These are phyloP conservation scores for Slavum lentiscoides DNA, from an alignment of 2,888 invertebrate species.

Conservation along the genomic window DNA sequence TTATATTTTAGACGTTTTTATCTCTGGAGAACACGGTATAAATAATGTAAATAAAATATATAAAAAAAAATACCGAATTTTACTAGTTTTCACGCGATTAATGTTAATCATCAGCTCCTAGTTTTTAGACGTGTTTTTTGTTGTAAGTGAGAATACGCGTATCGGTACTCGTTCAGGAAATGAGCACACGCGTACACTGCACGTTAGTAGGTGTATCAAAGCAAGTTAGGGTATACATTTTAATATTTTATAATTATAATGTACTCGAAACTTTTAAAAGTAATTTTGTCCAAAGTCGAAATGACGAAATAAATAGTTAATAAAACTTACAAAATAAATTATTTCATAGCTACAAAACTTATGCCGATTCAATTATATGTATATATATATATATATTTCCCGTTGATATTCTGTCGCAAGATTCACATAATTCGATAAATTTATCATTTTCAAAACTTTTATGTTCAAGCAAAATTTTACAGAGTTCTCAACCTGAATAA, in stretches of 20 bases:
- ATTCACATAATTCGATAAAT: not conserved
- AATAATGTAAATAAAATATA: too few relatives aligned
- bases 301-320: not conserved
- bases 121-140: too few relatives aligned
- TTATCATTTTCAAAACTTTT: not conserved
- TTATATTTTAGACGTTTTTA: not conserved
- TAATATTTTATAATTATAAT: not conserved
- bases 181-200: not conserved
- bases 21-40: too few relatives aligned
- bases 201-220: not conserved
- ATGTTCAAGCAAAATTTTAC: not conserved
- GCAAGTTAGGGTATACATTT: not conserved
- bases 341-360: not conserved
- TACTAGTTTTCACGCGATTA: not conserved
- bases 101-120: too few relatives aligned
- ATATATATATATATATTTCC: not conserved
- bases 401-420: not conserved
- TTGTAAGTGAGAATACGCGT: not conserved
- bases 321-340: not conserved
- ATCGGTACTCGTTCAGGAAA: not conserved
- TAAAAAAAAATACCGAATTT: not conserved
- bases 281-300: not conserved
- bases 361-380: not conserved
- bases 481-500: not conserved
- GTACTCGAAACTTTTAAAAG: not conserved